A percentile compares a stretch with the other conserved stretches of the same genome.
phyloP scores from a whole-genome alignment of 1,140 invertebrate genomes.

The Macrocentrus cingulum region DNA sequence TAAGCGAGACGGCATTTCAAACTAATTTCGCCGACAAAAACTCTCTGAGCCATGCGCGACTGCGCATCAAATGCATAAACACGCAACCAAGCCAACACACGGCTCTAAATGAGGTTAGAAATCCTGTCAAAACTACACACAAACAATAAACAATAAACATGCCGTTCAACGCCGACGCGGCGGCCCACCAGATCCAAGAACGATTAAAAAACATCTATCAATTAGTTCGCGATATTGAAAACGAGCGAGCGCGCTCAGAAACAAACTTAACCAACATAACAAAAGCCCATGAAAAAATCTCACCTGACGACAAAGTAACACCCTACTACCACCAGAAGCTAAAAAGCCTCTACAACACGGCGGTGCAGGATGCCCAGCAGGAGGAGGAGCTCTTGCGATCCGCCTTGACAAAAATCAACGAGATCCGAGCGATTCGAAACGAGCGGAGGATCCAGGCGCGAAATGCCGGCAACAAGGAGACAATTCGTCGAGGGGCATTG shows the following conservation, averaged over 20 bases:
- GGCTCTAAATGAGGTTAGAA: too few species aligned
- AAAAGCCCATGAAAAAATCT: slow-evolving; percentile 76
- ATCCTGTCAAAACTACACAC: too few species aligned
- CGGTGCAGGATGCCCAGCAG: slow-evolving; percentile 76
- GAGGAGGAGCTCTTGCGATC: slow-evolving; percentile 83
- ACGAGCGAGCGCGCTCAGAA: slow-evolving; percentile 75
- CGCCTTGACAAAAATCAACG: slow-evolving; percentile 84
- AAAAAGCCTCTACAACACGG: slow-evolving; percentile 78
- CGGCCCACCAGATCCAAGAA: slow-evolving; percentile 78
- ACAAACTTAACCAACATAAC: slow-evolving; percentile 76
- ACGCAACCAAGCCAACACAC: too few species aligned
- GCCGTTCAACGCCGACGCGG: slow-evolving; percentile 75
- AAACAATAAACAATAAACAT: slow-evolving; percentile 58
- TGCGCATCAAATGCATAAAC: too few species aligned
- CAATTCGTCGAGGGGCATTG: slow-evolving; percentile 84
- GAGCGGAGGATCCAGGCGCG: slow-evolving; percentile 80
- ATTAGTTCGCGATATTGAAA: slow-evolving; percentile 78
- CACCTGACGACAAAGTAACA: slow-evolving; percentile 68
- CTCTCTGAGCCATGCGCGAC: too few species aligned
- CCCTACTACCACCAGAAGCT: slow-evolving; percentile 73
- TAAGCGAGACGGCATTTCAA: too few species aligned
- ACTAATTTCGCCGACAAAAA: too few species aligned
- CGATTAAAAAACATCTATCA: slow-evolving; percentile 75
- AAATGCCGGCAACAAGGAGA: slow-evolving; percentile 85
- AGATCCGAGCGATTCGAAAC: slow-evolving; percentile 87